Percentiles rank a stretch among this genome's conserved stretches.
Evolutionary conservation across 2,113 vertebrate genomes (phyloP).

Genomic region (Pangasianodon hypophthalmus): DNA sequence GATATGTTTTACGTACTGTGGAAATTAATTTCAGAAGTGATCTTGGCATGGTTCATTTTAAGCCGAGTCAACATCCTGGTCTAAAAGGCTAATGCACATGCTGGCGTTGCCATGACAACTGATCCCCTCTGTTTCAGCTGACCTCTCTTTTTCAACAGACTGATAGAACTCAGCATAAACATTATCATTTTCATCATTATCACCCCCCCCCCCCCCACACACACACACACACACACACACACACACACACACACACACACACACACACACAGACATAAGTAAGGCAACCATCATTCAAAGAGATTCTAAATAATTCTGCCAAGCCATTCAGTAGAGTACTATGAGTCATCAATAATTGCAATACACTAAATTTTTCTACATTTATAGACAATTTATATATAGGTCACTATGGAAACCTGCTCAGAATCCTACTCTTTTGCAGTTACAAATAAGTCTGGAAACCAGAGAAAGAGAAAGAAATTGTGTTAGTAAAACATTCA

Average conservation of each 20-base stretch:
- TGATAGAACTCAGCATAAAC: slow-evolving; percentile 26
- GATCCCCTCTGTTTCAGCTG: slow-evolving; percentile 42
- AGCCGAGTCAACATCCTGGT: slow-evolving; percentile 10
- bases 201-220: slow-evolving; percentile 12
- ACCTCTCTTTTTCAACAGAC: slow-evolving; percentile 34
- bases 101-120: slow-evolving; percentile 47
- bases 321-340: not conserved
- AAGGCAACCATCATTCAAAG: not conserved
- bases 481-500: not conserved
- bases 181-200: slow-evolving; percentile 6
- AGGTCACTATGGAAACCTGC: slow-evolving; percentile 44
- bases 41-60: slow-evolving; percentile 2
- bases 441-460: slow-evolving; percentile 24
- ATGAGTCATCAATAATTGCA: slow-evolving; percentile 37
- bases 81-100: slow-evolving; percentile 14
- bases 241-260: slow-evolving; percentile 12
- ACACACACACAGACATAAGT: not conserved
- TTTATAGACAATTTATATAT: slow-evolving; percentile 38
- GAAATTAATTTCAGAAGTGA: not conserved
- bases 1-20: not conserved
- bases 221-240: slow-evolving; percentile 5
- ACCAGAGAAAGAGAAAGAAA: not conserved
- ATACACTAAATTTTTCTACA: slow-evolving; percentile 1
- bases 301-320: slow-evolving; percentile 19
- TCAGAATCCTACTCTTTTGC: not conserved